Conservation (phyloP, 2,888 invertebrate genomes). For the Sycophila texana region DNA sequence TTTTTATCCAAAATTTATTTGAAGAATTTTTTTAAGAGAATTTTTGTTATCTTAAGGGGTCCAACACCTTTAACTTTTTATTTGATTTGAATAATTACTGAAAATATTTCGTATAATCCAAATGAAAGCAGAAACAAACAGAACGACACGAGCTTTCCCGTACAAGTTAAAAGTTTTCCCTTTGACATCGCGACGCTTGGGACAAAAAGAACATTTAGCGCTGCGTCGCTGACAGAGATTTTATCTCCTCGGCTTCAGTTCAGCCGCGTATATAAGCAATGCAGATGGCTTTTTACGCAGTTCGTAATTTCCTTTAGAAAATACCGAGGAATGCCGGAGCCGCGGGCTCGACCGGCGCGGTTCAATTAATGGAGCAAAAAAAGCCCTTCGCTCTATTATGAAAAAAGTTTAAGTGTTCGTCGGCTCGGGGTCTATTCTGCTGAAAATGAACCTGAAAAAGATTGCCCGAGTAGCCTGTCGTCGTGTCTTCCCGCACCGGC, state of each 20-base stretch:
- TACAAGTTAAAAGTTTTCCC: slow-evolving; percentile 29
- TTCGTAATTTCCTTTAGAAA: slow-evolving; percentile 54
- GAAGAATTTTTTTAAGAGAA: too few species aligned
- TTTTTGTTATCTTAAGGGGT: too few species aligned
- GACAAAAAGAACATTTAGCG: slow-evolving; percentile 53
- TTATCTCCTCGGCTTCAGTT: slow-evolving; percentile 45
- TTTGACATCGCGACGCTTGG: slow-evolving; percentile 20
- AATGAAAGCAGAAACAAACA: too few species aligned
- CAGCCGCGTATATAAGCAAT: slow-evolving; percentile 29
- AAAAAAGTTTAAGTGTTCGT: slow-evolving; percentile 48
- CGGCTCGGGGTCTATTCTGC: slow-evolving; percentile 38
- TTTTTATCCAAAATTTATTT: too few species aligned
- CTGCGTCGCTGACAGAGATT: slow-evolving; percentile 43
- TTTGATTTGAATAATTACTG: too few species aligned
- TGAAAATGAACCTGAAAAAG: slow-evolving; percentile 46
- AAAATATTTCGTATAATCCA: too few species aligned
- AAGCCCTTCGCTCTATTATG: slow-evolving; percentile 28
- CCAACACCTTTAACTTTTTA: too few species aligned
- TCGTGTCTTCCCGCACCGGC: neutral
- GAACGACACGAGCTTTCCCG: neutral
- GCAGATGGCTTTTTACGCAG: slow-evolving; percentile 53
- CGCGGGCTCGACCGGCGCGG: slow-evolving; percentile 7
- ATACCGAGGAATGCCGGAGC: slow-evolving; percentile 51
- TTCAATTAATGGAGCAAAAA: slow-evolving; percentile 56
- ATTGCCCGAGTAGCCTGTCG: slow-evolving; percentile 8